These are phyloP conservation scores for Scomber scombrus DNA, from an alignment of 2,113 vertebrate genomes.

Conservation along the genomic window DNA sequence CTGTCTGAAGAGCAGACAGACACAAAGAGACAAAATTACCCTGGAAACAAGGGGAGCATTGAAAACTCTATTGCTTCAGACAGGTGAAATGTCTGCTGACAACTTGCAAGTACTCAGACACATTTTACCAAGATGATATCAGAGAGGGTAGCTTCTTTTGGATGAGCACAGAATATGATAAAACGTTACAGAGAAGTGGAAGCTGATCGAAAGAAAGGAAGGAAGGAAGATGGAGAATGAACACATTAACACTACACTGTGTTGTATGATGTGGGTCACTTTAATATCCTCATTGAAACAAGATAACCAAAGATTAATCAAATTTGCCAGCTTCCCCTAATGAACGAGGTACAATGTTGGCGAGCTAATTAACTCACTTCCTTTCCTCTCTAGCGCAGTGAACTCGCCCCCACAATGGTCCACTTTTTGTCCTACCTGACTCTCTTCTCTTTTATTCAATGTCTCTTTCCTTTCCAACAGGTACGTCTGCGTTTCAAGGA, in stretches of 20 bases:
- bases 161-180: constrained; percentile 13
- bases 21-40: background rate
- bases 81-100: background rate
- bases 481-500: constrained; percentile 95
- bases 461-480: constrained; percentile 51
- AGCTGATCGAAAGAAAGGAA: background rate
- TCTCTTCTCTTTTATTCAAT: background rate
- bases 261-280: constrained; percentile 38
- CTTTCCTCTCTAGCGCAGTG: background rate
- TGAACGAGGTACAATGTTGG: background rate
- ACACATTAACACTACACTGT: constrained; percentile 12
- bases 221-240: constrained; percentile 16
- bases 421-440: background rate
- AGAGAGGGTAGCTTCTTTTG: background rate
- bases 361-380: constrained; percentile 4
- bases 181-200: constrained; percentile 14
- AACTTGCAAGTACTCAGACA: background rate
- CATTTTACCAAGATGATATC: constrained; percentile 22
- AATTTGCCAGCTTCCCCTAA: background rate
- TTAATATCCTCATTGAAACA: constrained; percentile 53
- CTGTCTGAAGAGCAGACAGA: constrained; percentile 3
- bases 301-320: constrained; percentile 48
- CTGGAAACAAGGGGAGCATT: background rate
- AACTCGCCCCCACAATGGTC: background rate
- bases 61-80: constrained; percentile 4